Evolutionary conservation across 1,140 invertebrate species (phyloP).

Genomic region (Alviniconcha marisindica): DNA sequence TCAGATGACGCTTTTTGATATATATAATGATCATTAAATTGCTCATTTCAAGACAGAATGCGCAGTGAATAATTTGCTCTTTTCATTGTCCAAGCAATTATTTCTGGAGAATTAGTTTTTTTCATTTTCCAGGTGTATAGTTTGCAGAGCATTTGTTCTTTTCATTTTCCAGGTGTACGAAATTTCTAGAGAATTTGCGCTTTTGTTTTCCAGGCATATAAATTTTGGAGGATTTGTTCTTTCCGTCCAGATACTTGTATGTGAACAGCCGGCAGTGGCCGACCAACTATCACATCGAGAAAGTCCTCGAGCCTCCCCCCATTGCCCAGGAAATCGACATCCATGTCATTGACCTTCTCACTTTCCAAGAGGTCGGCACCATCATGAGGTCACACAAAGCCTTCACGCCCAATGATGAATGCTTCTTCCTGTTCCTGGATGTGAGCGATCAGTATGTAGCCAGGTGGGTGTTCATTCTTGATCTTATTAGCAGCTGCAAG

Average conservation of each 20-base stretch:
- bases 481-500: too few species aligned
- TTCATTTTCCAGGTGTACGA: too few species aligned
- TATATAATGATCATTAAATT: too few species aligned
- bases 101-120: too few species aligned
- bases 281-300: constrained; percentile 85
- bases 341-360: constrained; percentile 90
- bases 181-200: neutral
- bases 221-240: neutral
- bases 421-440: constrained; percentile 93
- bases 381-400: constrained; percentile 91
- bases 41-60: too few species aligned
- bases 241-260: constrained; percentile 84
- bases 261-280: constrained; percentile 93
- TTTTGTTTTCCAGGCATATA: neutral
- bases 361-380: constrained; percentile 86
- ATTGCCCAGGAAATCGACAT: constrained; percentile 95
- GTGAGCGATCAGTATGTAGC: constrained; percentile 91
- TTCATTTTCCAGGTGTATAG: too few species aligned
- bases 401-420: constrained; percentile 91
- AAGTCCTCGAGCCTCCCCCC: constrained; percentile 88
- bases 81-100: too few species aligned
- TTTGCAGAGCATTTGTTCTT: too few species aligned
- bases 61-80: too few species aligned
- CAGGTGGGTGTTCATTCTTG: constrained; percentile 85
- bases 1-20: too few species aligned